Evolutionary conservation across 2,797 vertebrate species (phyloP).

Genomic region (Scarus forsteni): DNA sequence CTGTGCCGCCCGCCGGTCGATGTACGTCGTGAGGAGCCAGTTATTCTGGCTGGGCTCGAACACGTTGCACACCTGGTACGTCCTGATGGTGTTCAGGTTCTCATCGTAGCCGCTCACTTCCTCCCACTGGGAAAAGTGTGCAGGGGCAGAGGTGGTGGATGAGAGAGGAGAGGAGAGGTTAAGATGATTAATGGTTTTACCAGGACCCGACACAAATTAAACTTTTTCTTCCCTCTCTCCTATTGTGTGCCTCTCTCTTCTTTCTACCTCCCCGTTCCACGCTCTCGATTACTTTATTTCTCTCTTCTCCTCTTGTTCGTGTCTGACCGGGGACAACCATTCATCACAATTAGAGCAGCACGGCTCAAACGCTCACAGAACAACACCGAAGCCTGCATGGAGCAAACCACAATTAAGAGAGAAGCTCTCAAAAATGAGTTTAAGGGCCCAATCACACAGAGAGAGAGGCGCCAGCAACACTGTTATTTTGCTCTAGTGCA

Average conservation of each 20-base stretch:
- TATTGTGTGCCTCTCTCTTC: conserved; percentile 42
- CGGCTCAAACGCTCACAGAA: conserved; percentile 52
- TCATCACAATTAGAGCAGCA: conserved; percentile 78
- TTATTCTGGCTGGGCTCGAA: conserved; percentile 99
- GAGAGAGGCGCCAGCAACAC: too few relatives aligned
- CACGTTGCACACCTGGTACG: conserved; percentile 99
- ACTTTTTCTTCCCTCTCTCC: conserved; percentile 60
- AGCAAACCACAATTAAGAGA: conserved; percentile 28
- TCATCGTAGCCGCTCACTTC: conserved; percentile 99
- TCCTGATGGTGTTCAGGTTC: conserved; percentile 97
- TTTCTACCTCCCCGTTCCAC: conserved; percentile 1
- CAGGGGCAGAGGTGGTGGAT: background rate
- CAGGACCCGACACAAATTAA: conserved; percentile 75
- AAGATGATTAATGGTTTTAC: conserved; percentile 76
- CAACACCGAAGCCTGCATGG: conserved; percentile 30
- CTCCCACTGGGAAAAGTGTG: conserved; percentile 89
- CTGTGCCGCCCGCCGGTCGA: conserved; percentile 92
- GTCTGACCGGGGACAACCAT: conserved; percentile 64
- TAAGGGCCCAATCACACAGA: background rate
- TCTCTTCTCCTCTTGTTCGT: conserved; percentile 49
- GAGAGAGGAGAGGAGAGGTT: conserved; percentile 28
- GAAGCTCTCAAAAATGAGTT: conserved; percentile 7
- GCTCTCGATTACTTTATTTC: conserved; percentile 39
- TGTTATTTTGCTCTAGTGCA: too few relatives aligned
- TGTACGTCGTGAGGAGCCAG: conserved; percentile 98